These are phyloP conservation scores for Nannobrachium achirus DNA, from an alignment of 2,113 vertebrate species.

Conservation along the genomic window DNA sequence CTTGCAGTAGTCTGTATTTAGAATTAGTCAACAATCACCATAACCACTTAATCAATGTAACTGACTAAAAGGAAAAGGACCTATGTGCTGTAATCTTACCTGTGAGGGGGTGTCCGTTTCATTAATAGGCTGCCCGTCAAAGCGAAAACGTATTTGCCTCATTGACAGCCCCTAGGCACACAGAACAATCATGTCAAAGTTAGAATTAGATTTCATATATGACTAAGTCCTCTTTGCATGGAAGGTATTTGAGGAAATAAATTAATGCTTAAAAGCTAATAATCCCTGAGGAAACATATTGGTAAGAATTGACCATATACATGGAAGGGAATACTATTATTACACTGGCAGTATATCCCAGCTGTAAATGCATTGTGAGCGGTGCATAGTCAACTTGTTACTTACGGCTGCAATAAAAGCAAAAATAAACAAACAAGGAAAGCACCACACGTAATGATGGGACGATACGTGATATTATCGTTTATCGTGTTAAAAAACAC, in stretches of 20 bases:
- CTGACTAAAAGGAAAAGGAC: not conserved
- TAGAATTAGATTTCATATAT: not conserved
- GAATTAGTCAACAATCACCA: too few relatives aligned
- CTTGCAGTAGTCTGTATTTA: too few relatives aligned
- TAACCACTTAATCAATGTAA: not conserved
- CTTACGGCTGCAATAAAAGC: too few relatives aligned
- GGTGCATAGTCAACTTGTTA: too few relatives aligned
- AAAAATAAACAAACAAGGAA: too few relatives aligned
- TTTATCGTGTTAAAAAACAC: too few relatives aligned
- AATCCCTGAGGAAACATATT: too few relatives aligned
- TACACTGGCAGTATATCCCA: too few relatives aligned
- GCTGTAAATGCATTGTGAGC: not conserved
- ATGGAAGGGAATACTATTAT: too few relatives aligned
- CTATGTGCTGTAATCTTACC: slow-evolving; percentile 75
- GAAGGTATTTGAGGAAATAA: not conserved
- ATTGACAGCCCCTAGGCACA: slow-evolving; percentile 91
- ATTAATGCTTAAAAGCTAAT: too few relatives aligned
- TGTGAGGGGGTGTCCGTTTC: slow-evolving; percentile 98
- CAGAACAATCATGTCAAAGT: slow-evolving; percentile 9
- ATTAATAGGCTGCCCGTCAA: slow-evolving; percentile 98
- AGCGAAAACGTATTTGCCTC: slow-evolving; percentile 98
- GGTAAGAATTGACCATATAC: not conserved
- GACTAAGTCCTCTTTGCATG: not conserved
- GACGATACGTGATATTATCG: too few relatives aligned
- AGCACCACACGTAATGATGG: too few relatives aligned